Percentiles rank a stretch among this genome's conserved stretches.
Evolutionary conservation across 2,888 invertebrate species (phyloP).

Genomic region (Ornithoptera alexandrae): DNA sequence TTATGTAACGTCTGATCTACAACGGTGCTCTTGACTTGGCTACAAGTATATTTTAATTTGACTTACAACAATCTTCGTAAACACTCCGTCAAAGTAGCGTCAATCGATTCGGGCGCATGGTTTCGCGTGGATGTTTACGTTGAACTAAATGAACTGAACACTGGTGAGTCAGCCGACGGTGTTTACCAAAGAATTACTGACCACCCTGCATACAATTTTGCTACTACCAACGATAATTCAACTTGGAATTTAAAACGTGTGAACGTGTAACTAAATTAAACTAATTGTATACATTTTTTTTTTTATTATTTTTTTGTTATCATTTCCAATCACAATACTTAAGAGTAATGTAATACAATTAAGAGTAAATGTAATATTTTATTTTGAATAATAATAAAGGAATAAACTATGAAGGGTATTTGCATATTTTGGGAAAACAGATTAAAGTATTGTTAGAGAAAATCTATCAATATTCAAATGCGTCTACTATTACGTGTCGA

Average conservation of each 20-base stretch:
- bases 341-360: too few species aligned
- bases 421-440: too few species aligned
- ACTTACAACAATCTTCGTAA: constrained; percentile 46
- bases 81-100: constrained; percentile 58
- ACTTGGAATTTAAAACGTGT: not conserved
- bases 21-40: constrained; percentile 38
- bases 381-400: too few species aligned
- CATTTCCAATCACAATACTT: too few species aligned
- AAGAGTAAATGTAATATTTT: too few species aligned
- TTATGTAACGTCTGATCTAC: constrained; percentile 27
- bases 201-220: constrained; percentile 41
- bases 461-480: too few species aligned
- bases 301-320: too few species aligned
- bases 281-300: too few species aligned
- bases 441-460: too few species aligned
- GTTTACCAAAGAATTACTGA: constrained; percentile 40
- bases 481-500: not conserved
- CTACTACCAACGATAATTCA: constrained; percentile 24
- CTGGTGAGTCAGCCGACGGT: constrained; percentile 50
- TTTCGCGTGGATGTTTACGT: constrained; percentile 52
- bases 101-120: constrained; percentile 48
- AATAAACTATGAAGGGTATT: too few species aligned
- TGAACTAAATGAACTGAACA: constrained; percentile 43
- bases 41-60: constrained; percentile 42
- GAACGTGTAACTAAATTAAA: not conserved